Base-by-base conservation (phyloP, 2,797 vertebrate genomes). In the Xiphophorus birchmanni region DNA sequence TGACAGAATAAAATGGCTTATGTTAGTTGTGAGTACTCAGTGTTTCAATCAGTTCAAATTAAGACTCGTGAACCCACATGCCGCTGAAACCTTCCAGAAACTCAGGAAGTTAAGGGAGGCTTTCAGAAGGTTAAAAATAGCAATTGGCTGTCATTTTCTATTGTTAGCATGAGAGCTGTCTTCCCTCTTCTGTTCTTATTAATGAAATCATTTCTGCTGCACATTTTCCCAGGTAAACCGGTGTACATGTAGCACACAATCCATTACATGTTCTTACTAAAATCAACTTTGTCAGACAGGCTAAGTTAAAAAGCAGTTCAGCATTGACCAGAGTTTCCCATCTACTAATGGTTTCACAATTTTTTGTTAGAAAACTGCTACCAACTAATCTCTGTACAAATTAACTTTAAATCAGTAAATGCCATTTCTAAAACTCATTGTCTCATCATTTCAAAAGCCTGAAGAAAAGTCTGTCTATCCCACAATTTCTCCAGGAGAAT, bases 11-110 rank as follows among this genome's bases (percentile, higher is more conserved):
- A 48, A 4, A 45, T 52, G 60, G 73, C 47, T 72, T 32, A 15
- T 52, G 42, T 67, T 80, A 35, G 60, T 84, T 74, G 58, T 50
- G n/a, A 74, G 40, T 40, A 42, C 52, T 80, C 50, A 54, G 44
- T 17, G 42, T 63, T 89, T 37, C 78, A 82, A 82, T 88, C n/a
- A 84, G 71, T 83, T n/a, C 37, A 76, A 60, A 7, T 54, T 3
- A 81, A 76, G 56, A 77, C 11, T 80, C 4, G 3, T 35, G 32
- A 76, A 13, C 50, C 74, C 32, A 18, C 47, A 80, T 3, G 10
- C 73, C 58, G 74, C 37, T 11, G 50, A 44, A 32, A 81, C 29
- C 42, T 48, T 44, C n/a, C 5, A 37, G 18, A 80, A 77, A 76
- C 23, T 37, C 45, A 37, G 13, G 15, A 76, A 48, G 23, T 76